Evolutionary conservation across 2,113 vertebrate species (phyloP).

Genomic region (Brachypteracias leptosomus): DNA sequence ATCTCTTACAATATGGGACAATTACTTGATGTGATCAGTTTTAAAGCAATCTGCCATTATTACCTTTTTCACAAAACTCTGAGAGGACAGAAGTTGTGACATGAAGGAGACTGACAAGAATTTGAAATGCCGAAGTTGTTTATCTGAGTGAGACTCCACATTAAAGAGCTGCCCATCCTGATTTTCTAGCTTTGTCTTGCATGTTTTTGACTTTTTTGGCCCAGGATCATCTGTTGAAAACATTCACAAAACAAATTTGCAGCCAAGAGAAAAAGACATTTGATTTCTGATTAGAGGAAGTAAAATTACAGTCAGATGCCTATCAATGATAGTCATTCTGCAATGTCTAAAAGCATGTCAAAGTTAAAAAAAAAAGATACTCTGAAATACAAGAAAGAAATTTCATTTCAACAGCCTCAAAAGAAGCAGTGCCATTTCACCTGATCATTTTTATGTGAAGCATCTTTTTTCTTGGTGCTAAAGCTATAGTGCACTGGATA

Average conservation of each 20-base stretch:
- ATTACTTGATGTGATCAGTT: background rate
- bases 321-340: background rate
- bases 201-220: slow-evolving; percentile 2
- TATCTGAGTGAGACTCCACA: slow-evolving; percentile 83
- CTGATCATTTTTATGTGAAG: background rate
- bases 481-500: background rate
- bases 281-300: background rate
- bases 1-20: background rate
- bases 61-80: slow-evolving; percentile 89
- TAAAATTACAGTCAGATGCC: background rate
- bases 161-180: slow-evolving; percentile 81
- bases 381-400: background rate
- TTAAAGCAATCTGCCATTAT: background rate
- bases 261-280: background rate
- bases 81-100: slow-evolving; percentile 85
- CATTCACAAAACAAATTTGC: background rate
- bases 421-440: background rate
- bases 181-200: slow-evolving; percentile 59
- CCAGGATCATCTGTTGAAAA: slow-evolving; percentile 64
- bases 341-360: background rate
- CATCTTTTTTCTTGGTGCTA: background rate
- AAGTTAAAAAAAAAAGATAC: background rate
- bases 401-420: background rate
- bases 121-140: slow-evolving; percentile 93
- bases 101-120: slow-evolving; percentile 91